Evolutionary conservation across 2,888 invertebrate species (phyloP).

Genomic region (Stenoptilia bipunctidactyla): DNA sequence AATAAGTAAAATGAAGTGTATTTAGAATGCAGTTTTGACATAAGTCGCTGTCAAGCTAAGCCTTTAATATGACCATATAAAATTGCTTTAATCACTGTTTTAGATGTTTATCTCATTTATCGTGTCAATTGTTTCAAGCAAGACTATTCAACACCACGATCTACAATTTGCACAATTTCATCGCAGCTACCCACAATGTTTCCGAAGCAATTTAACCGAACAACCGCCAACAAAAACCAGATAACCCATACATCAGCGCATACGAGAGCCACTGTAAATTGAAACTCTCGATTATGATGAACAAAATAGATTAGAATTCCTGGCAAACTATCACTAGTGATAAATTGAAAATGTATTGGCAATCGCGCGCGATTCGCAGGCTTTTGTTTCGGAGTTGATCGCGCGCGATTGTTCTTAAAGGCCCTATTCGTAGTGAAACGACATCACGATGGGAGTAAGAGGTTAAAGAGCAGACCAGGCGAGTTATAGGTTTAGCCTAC

Average conservation of each 20-base stretch:
- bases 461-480: conserved; percentile 61
- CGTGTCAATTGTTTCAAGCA: too few relatives aligned
- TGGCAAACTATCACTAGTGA: conserved; percentile 23
- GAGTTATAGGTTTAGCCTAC: conserved; percentile 54
- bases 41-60: too few relatives aligned
- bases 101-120: too few relatives aligned
- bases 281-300: conserved; percentile 65
- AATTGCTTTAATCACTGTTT: too few relatives aligned
- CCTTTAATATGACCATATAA: too few relatives aligned
- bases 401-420: too few relatives aligned
- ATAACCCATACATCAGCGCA: conserved; percentile 37
- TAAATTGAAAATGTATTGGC: background rate
- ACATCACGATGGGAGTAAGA: conserved; percentile 55
- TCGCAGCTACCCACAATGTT: background rate
- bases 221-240: conserved; percentile 25
- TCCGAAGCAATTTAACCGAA: conserved; percentile 23
- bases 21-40: too few relatives aligned
- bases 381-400: too few relatives aligned
- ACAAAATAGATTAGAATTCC: conserved; percentile 41
- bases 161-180: too few relatives aligned
- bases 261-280: conserved; percentile 60
- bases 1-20: too few relatives aligned
- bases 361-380: background rate
- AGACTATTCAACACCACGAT: too few relatives aligned
- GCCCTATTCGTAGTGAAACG: conserved; percentile 35